phyloP scores from a whole-genome alignment of 2,888 invertebrate genomes.

The Zootermopsis nevadensis region DNA sequence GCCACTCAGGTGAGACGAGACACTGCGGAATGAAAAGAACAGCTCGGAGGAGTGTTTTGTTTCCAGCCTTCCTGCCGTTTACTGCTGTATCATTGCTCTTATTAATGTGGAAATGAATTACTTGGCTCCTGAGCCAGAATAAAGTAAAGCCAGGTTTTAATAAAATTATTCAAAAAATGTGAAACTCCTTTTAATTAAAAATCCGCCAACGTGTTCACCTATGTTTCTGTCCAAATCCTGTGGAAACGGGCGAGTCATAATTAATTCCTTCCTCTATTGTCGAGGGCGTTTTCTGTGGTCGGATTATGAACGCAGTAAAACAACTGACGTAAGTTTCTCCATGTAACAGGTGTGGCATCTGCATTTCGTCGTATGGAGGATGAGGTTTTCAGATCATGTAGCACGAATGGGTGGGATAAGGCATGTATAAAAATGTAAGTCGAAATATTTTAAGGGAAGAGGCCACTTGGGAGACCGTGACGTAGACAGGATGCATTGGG shows the following conservation, averaged over 20 bases:
- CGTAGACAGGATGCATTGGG: too few species aligned
- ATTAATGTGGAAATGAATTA: not conserved
- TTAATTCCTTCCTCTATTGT: not conserved
- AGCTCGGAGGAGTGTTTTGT: not conserved
- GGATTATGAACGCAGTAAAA: not conserved
- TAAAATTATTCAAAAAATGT: not conserved
- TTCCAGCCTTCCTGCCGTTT: not conserved
- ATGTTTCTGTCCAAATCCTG: not conserved
- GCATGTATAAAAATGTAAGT: too few species aligned
- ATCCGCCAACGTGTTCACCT: not conserved
- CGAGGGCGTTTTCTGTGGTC: not conserved
- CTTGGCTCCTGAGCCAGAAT: not conserved
- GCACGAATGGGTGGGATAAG: too few species aligned
- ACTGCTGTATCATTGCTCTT: not conserved
- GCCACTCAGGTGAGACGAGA: too few species aligned
- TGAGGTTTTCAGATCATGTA: too few species aligned
- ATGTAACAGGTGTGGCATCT: too few species aligned
- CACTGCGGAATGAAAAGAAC: not conserved
- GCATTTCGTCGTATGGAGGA: too few species aligned
- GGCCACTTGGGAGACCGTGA: too few species aligned
- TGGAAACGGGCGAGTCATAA: not conserved
- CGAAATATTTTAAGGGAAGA: too few species aligned
- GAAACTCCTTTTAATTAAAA: slow-evolving; percentile 7
- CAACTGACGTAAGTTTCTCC: too few species aligned
- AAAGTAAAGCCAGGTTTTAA: not conserved